Evolutionary conservation across 2,113 vertebrate genomes (phyloP), one percentile per base, ranked within the genome.

Genomic region (Zootoca vivipara): DNA sequence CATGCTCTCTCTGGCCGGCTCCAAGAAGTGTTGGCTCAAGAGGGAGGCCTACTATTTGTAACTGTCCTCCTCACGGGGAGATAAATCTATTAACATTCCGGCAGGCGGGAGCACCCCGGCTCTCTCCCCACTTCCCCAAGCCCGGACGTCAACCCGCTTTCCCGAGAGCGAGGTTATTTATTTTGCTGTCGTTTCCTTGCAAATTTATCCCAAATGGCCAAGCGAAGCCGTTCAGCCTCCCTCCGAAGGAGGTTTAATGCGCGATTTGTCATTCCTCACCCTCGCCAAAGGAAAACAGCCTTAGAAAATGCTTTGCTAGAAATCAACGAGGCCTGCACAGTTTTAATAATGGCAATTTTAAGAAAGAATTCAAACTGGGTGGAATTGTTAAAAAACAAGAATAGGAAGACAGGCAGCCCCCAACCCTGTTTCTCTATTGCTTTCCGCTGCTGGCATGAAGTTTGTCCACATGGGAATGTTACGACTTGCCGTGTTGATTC

Each of bases 1-100:
- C 38, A 6, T 1, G 7, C 15, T 5, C 28, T 56, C 78, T 42
- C 7, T 9, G 8, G 30, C 5, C 22, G 7, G 16, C 58, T 62
- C 18, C 58, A 20, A 20, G 15, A 20, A 18, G 18, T 62, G 58
- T 62, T 20, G 18, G 12, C 35, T 46, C 30, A n/a, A 52, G 0
- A 64, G 30, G 2, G 65, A 0, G 16, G 7, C 0, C 24, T 78
- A 92, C 24, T 78, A 92, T 88, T 70, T 30, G 0, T 81, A 35
- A 22, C 38, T 91, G 56, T 89, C n/a, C n/a, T 93, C 65, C 4
- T 3, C 0, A 30, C 18, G 10, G 62, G 42, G 20, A 90, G 78
- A 83, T 73, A 91, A 89, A 87, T 10, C 3, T 84, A 33, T 84
- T 84, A 33, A 74, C 24, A 30, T 72, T 58, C 28, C 85, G 80